Conservation (phyloP, 1,140 invertebrate genomes). For the Tetramorium alpestre region DNA sequence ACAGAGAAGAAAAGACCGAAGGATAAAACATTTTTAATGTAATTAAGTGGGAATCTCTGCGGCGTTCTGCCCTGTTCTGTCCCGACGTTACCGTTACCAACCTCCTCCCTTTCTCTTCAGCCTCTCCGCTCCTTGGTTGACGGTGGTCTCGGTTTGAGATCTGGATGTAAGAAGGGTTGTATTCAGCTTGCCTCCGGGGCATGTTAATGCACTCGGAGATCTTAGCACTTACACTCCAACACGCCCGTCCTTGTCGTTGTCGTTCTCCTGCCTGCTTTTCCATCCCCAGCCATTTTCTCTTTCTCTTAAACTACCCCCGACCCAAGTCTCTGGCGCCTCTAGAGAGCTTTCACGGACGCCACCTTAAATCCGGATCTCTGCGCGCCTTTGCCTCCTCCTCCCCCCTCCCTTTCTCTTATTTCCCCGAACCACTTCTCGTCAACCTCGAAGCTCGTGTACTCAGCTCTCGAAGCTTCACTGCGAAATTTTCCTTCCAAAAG, state of each 20-base stretch:
- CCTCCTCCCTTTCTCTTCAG: not conserved
- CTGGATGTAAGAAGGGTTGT: conserved; percentile 86
- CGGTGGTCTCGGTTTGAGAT: conserved; percentile 78
- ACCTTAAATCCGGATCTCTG: conserved; percentile 85
- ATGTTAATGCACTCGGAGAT: conserved; percentile 86
- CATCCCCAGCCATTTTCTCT: conserved; percentile 82
- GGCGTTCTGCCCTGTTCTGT: conserved; percentile 73
- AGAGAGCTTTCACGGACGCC: conserved; percentile 85
- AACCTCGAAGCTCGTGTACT: conserved; percentile 45
- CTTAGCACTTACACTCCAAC: conserved; percentile 86
- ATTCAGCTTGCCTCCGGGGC: conserved; percentile 84
- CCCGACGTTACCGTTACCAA: conserved; percentile 21
- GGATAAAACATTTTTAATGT: conserved; percentile 86
- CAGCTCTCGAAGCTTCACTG: conserved; percentile 48
- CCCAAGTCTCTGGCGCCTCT: conserved; percentile 76
- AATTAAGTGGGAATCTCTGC: conserved; percentile 85
- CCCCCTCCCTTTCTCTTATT: not conserved
- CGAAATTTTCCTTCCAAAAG: conserved; percentile 73
- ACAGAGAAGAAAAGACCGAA: conserved; percentile 55
- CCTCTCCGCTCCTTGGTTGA: conserved; percentile 54
- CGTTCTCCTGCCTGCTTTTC: conserved; percentile 70
- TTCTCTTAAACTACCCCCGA: conserved; percentile 83
- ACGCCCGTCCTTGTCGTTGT: conserved; percentile 77
- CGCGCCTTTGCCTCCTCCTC: conserved; percentile 63
- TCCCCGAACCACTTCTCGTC: conserved; percentile 40